Evolutionary conservation across 2,888 invertebrate species (phyloP).

Genomic region (Tiliacea aurago): DNA sequence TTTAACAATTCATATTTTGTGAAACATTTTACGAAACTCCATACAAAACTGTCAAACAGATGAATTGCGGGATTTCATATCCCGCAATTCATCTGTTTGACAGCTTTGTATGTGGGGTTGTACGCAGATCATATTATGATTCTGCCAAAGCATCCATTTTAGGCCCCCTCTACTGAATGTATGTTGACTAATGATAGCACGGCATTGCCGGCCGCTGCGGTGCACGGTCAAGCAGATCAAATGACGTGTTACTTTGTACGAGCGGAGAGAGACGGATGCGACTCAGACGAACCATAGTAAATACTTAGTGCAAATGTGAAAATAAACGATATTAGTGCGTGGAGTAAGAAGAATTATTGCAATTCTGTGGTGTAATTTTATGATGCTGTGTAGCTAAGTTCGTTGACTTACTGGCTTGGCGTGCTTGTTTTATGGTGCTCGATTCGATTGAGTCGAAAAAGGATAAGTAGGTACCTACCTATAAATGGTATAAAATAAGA

Average conservation of each 20-base stretch:
- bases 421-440: background rate
- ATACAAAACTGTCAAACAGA: too few species aligned
- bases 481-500: background rate
- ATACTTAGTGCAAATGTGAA: background rate
- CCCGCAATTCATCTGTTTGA: too few species aligned
- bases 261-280: conserved; percentile 14
- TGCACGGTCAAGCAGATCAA: background rate
- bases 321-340: background rate
- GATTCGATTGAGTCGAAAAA: background rate
- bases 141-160: too few species aligned
- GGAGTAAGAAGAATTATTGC: background rate
- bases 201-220: background rate
- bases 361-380: background rate
- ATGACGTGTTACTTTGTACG: background rate
- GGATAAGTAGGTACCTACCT: too few species aligned
- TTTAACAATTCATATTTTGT: too few species aligned
- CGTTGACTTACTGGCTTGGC: background rate
- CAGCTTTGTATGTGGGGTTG: too few species aligned
- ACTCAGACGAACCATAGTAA: conserved; percentile 6
- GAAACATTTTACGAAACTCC: too few species aligned
- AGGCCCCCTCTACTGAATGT: too few species aligned
- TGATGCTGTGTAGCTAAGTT: background rate
- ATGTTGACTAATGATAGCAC: too few species aligned
- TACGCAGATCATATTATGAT: too few species aligned
- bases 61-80: too few species aligned